Evolutionary conservation across 2,797 vertebrate species (phyloP).

Genomic region (Anguilla marmorata): DNA sequence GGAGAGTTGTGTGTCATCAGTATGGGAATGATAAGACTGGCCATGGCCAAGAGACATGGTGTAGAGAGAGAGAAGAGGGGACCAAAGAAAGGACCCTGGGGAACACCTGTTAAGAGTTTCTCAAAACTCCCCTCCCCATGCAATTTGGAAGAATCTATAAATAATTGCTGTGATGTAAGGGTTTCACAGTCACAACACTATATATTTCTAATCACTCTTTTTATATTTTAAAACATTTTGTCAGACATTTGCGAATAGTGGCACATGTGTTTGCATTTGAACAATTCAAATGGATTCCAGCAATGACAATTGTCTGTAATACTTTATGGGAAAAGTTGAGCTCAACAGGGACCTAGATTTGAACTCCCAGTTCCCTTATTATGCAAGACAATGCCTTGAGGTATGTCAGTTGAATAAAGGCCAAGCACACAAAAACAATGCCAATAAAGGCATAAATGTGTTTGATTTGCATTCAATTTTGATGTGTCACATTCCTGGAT

Average conservation of each 20-base stretch:
- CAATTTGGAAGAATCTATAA: background rate
- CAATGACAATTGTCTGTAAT: constrained; percentile 31
- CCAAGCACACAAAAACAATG: constrained; percentile 45
- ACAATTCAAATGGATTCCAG: constrained; percentile 32
- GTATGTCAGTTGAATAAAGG: constrained; percentile 37
- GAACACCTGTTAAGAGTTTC: background rate
- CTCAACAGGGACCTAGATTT: constrained; percentile 29
- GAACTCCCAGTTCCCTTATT: constrained; percentile 37
- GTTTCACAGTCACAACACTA: background rate
- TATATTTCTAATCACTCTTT: background rate
- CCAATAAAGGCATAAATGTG: constrained; percentile 31
- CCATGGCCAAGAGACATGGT: background rate
- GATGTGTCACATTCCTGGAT: constrained; percentile 34
- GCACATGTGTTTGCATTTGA: constrained; percentile 22
- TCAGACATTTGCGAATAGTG: background rate
- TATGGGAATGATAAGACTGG: background rate
- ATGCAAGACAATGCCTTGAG: constrained; percentile 42
- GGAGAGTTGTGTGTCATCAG: background rate
- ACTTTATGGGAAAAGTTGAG: constrained; percentile 36
- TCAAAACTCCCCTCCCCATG: background rate
- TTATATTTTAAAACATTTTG: background rate
- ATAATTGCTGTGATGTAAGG: background rate
- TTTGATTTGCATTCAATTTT: constrained; percentile 33
- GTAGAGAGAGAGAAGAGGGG: background rate
- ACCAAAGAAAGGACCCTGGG: background rate